A percentile compares a stretch with the other conserved stretches of the same genome.
Conservation (phyloP, 2,888 invertebrate genomes). For the Apodemia hepburni region DNA sequence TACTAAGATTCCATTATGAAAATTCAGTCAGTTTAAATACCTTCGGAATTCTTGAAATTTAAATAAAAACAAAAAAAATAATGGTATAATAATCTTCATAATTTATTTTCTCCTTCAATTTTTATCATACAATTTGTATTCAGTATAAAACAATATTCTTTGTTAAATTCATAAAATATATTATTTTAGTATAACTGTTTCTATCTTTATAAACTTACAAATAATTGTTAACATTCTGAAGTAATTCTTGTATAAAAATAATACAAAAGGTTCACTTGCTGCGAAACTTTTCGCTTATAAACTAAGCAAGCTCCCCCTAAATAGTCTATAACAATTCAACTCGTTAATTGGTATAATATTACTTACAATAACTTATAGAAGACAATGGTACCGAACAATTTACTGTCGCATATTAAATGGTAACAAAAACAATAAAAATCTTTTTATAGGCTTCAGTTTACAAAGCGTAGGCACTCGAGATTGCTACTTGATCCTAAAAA, state of each 20-base stretch:
- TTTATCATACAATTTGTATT: conserved; percentile 75
- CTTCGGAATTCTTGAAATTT: background rate
- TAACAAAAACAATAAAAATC: conserved; percentile 78
- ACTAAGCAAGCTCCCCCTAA: conserved; percentile 43
- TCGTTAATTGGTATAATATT: conserved; percentile 76
- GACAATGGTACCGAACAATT: conserved; percentile 73
- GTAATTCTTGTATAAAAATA: conserved; percentile 73
- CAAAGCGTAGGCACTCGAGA: conserved; percentile 81
- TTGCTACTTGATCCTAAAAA: conserved; percentile 72
- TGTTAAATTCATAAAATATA: conserved; percentile 80
- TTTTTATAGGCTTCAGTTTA: conserved; percentile 74
- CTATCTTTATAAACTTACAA: conserved; percentile 76
- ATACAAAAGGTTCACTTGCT: conserved; percentile 60
- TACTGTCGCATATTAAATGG: conserved; percentile 69
- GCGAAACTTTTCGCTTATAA: conserved; percentile 31
- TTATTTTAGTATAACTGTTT: conserved; percentile 77
- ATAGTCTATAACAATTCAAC: conserved; percentile 72
- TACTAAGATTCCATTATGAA: too few relatives aligned
- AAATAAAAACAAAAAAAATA: conserved; percentile 57
- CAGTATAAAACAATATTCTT: conserved; percentile 79
- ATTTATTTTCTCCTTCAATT: conserved; percentile 70
- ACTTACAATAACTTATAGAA: conserved; percentile 71
- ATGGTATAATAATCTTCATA: conserved; percentile 79
- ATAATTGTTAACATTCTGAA: conserved; percentile 78
- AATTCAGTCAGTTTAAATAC: too few relatives aligned